Evolutionary conservation across 2,888 invertebrate genomes (phyloP).

Genomic region (Drosophila prolongata): DNA sequence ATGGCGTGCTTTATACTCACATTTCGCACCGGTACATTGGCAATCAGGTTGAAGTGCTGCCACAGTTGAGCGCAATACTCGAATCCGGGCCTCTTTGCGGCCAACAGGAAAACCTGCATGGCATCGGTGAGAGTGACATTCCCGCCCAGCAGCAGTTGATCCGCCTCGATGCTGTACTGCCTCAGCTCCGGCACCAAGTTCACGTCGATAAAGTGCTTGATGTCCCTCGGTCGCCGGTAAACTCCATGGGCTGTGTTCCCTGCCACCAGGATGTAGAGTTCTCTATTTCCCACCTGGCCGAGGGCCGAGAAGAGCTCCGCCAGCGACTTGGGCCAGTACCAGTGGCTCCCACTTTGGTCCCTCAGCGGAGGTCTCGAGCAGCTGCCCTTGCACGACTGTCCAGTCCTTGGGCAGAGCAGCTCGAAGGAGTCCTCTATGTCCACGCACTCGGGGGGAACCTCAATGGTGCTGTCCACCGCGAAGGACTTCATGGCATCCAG

Average conservation of each 20-base stretch:
- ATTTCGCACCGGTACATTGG: slow-evolving; percentile 88
- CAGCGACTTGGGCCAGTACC: slow-evolving; percentile 78
- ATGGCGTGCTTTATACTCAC: no score
- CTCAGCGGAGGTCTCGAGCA: slow-evolving; percentile 59
- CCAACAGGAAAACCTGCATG: slow-evolving; percentile 83
- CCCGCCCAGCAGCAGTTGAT: slow-evolving; percentile 68
- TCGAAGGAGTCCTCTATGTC: slow-evolving; percentile 84
- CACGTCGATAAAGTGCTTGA: slow-evolving; percentile 87
- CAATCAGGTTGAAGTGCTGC: slow-evolving; percentile 88
- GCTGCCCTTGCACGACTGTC: slow-evolving; percentile 77
- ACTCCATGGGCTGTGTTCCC: slow-evolving; percentile 92
- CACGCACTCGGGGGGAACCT: slow-evolving; percentile 83
- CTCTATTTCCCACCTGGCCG: slow-evolving; percentile 70
- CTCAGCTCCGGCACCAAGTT: slow-evolving; percentile 87
- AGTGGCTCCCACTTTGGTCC: slow-evolving; percentile 53
- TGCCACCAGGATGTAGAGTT: slow-evolving; percentile 88
- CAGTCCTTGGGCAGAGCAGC: slow-evolving; percentile 69
- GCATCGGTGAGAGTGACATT: slow-evolving; percentile 86
- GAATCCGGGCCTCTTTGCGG: slow-evolving; percentile 85
- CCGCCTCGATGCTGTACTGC: slow-evolving; percentile 81
- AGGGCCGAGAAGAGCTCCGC: slow-evolving; percentile 80
- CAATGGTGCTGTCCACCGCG: slow-evolving; percentile 86
- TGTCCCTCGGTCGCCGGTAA: slow-evolving; percentile 77
- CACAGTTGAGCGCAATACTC: slow-evolving; percentile 85
- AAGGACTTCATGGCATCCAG: slow-evolving; percentile 92